Evolutionary conservation across 2,113 vertebrate genomes (phyloP).

Genomic region (Pomatostomus ruficeps): DNA sequence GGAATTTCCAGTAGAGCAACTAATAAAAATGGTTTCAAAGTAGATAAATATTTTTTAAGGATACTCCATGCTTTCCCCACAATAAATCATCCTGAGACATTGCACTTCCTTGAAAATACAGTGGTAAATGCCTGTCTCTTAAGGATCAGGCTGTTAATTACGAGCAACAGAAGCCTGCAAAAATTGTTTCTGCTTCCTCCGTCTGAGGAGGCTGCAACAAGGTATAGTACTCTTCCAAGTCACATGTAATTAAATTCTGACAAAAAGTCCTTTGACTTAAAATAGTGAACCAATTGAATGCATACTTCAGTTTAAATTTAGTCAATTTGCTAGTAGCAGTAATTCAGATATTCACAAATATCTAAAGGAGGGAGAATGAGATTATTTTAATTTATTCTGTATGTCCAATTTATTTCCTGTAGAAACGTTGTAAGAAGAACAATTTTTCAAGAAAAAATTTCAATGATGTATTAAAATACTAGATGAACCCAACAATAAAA

Average conservation of each 20-base stretch:
- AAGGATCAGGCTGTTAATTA: neutral
- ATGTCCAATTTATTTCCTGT: neutral
- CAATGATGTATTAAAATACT: neutral
- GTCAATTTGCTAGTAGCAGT: neutral
- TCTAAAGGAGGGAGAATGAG: neutral
- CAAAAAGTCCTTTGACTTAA: neutral
- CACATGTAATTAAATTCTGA: neutral
- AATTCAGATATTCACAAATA: neutral
- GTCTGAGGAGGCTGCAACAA: neutral
- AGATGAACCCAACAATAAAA: neutral
- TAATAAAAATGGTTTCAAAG: neutral
- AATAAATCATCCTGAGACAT: neutral
- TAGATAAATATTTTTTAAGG: neutral
- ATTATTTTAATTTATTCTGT: neutral
- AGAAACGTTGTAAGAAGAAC: neutral
- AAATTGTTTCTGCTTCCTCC: neutral
- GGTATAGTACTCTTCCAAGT: neutral
- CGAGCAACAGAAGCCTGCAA: accelerated
- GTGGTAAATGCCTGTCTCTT: neutral
- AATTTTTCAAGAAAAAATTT: neutral
- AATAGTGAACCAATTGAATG: neutral
- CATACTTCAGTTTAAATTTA: neutral
- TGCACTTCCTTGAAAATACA: neutral
- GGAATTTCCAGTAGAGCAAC: neutral
- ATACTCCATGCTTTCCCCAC: neutral